Evolutionary conservation across 2,888 invertebrate species (phyloP), one percentile per base, ranked within the genome.

Genomic region (Diplolepis rosae): DNA sequence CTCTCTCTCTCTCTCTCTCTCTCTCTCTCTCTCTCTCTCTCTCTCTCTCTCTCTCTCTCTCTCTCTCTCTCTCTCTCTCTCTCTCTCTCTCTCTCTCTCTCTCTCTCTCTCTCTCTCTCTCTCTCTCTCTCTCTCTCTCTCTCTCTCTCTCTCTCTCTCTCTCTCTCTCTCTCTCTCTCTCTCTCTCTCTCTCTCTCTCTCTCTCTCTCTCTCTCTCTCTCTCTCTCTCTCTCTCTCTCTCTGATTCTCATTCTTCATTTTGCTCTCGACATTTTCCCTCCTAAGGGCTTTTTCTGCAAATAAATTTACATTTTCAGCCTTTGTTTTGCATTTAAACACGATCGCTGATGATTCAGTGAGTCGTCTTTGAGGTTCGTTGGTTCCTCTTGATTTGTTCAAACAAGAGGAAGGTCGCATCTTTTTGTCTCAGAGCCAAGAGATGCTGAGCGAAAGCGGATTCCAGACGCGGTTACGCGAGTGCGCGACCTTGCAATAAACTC

Each of bases 401-500:
- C 7, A 61, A 61, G 35, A n/a, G 35, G 24, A 7, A 61, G 39
- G 7, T 35, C 24, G 5, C 22, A 18, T 2, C 54, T 32, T 22
- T 52, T 54, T 32, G 11, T 32, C 15, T 30, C n/a, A 1, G n/a
- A 42, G 35, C 61, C 15, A 61, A n/a, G 24, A 39, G 35, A 61
- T 42, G 24, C 35, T 39, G 7, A 42, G 61, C 27, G 39, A 61
- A 61, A 61, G 39, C 39, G 27, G 27, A 61, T 61, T 61, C 61
- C 61, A 39, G 22, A 7, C 35, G 22, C 52, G 15, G 30, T n/a
- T 52, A 6, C 52, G n/a, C n/a, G 52, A 52, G 61, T 61, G 24
- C 9, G 39, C 61, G 61, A 61, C 61, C 61, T 61, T 61, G 61
- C 24, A 28, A 30, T 13, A 56, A 22, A 35, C 32, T 56, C 56